phyloP scores from a whole-genome alignment of 2,113 vertebrate species.

The Gracilinanus agilis region DNA sequence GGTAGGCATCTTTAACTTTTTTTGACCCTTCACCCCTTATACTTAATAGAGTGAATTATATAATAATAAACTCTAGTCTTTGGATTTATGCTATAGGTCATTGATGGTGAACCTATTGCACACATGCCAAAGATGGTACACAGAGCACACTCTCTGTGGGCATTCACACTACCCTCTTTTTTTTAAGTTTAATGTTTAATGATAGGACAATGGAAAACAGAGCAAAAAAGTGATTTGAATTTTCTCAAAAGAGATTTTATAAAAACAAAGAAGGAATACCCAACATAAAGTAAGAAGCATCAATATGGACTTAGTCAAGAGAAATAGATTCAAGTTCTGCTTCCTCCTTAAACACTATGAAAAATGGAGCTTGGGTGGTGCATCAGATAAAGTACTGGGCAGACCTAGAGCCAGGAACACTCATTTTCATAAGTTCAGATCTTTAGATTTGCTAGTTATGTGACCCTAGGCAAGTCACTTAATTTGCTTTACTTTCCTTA shows the following conservation, averaged over 20 bases:
- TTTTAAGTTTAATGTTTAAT: no score
- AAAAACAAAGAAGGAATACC: not conserved
- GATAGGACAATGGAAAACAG: conserved; percentile 7
- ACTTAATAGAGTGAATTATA: conserved; percentile 16
- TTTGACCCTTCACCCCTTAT: not conserved
- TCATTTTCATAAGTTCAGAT: not conserved
- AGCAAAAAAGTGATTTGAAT: not conserved
- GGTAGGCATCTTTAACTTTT: not conserved
- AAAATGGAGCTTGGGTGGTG: not conserved
- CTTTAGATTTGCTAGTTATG: not conserved
- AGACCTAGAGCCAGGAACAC: not conserved
- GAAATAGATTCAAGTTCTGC: not conserved
- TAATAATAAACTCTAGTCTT: conserved; percentile 23
- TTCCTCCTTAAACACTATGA: not conserved
- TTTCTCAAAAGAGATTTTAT: conserved; percentile 5
- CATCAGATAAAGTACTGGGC: not conserved
- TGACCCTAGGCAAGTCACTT: no score
- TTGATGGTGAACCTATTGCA: not conserved
- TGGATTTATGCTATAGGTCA: not conserved
- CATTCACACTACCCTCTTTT: no score
- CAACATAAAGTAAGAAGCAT: not conserved
- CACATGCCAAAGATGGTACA: no score
- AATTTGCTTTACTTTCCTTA: no score
- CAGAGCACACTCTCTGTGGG: no score
- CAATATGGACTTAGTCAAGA: not conserved